These are phyloP conservation scores for Callorhinus ursinus DNA, from an alignment of 2,113 vertebrate genomes.

Conservation along the genomic window DNA sequence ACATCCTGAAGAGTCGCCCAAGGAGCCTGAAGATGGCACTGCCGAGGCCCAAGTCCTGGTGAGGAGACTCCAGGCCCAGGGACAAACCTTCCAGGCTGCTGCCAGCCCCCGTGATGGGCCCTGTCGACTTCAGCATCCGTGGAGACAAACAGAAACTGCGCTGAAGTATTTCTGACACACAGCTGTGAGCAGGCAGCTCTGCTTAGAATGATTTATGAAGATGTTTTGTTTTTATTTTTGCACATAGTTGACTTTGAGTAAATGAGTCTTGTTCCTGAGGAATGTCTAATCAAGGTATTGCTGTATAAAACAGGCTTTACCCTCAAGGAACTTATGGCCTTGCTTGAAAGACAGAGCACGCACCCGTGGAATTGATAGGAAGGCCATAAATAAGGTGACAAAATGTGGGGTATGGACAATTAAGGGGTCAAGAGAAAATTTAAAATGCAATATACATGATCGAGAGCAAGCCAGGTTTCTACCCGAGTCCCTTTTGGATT, in stretches of 20 bases:
- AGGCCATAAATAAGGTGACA: neutral
- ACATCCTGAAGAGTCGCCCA: accelerated
- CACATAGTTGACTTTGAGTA: conserved; percentile 40
- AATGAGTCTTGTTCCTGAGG: conserved; percentile 5
- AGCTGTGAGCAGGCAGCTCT: neutral
- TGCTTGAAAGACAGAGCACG: neutral
- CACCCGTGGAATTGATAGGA: neutral
- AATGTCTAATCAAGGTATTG: conserved; percentile 32
- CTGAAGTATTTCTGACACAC: neutral
- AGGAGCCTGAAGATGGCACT: neutral
- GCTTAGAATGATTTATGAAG: neutral
- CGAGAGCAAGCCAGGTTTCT: neutral
- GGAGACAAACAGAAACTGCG: neutral
- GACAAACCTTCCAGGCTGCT: no score
- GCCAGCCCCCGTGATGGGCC: accelerated
- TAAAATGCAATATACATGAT: neutral
- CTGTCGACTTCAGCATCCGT: accelerated
- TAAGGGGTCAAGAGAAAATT: neutral
- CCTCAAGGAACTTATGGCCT: neutral
- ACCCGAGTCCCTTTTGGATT: neutral
- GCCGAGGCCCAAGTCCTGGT: neutral
- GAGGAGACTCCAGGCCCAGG: accelerated
- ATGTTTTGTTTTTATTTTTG: conserved; percentile 22
- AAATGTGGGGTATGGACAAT: neutral
- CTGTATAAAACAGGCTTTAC: neutral